Base-by-base conservation (phyloP, 92 coral and sea anemone species). In the Zoanthus solanderi region DNA sequence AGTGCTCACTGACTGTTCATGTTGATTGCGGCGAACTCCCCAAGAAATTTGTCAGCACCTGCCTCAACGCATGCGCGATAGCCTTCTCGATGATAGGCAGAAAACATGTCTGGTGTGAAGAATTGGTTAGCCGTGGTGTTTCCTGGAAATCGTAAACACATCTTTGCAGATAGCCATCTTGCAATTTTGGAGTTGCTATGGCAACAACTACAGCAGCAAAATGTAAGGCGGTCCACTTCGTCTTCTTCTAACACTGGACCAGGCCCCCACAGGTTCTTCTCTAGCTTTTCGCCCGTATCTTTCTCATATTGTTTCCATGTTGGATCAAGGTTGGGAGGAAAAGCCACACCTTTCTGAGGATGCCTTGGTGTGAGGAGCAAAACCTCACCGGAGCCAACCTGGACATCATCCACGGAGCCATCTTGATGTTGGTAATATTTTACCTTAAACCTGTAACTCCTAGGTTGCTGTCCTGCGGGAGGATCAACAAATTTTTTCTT, bases 151-250 rank as follows among this genome's bases (percentile, higher is more conserved):
- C 89, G 83, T 79, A 80, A 48, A 81, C 94, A 93, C 30, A 94
- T 82, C 68, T 92, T 90, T 9, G 29, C 9, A 18, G 96, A 94
- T 30, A 90, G 42, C 88, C 72, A 83, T 63, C 56, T 60, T 79
- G 72, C 84, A 13, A 60, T 17, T 77, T 77, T 77, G 45, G 52
- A 75, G 84, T 78, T 89, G 58, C 91, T 82, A 61, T 96, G 98
- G 79, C 98, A 96, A 75, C 92, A 91, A 77, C 93, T 96, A 66
- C 98, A 96, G 78, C 98, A 96, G 84, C 98, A 94, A 60, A 90
- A 96, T 32, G 98, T 96, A 30, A 96, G 88, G 44, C 95, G 87
- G 71, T 96, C 98, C 60, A 93, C 95, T 57, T 94, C 97, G 10
- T 91, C 91, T 46, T 91, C 90, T 6, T 83, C 74, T n/a, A 96